Evolutionary conservation across 2,797 vertebrate species (phyloP).

Genomic region (Tympanoctomys barrerae): DNA sequence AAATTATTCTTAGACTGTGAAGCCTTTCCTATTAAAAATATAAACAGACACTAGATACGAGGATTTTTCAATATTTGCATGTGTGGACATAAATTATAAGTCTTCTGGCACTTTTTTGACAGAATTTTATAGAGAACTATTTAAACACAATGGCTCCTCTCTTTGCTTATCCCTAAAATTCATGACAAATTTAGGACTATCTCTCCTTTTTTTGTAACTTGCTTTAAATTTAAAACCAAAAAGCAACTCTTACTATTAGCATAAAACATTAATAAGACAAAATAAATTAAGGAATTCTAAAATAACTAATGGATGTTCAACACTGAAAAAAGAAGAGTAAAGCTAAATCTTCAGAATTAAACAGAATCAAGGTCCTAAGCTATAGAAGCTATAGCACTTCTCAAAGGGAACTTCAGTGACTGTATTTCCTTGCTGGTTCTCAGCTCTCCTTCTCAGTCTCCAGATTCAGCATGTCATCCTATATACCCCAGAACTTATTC

Average conservation of each 20-base stretch:
- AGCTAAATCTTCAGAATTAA: not conserved
- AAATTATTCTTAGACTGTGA: conserved; percentile 64
- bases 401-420: not conserved
- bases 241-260: conserved; percentile 46
- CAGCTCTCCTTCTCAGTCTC: not conserved
- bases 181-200: conserved; percentile 51
- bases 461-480: not conserved
- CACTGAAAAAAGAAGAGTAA: not conserved
- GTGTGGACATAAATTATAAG: conserved; percentile 36
- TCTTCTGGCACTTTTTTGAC: conserved; percentile 60
- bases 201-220: not conserved
- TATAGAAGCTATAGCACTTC: not conserved
- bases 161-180: conserved; percentile 37
- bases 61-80: conserved; percentile 68
- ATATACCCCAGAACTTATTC: not conserved
- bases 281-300: conserved; percentile 56
- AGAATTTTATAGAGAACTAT: conserved; percentile 57
- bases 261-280: conserved; percentile 37
- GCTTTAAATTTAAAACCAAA: conserved; percentile 30
- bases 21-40: conserved; percentile 61
- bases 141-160: conserved; percentile 56
- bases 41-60: conserved; percentile 67
- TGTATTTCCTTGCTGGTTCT: not conserved
- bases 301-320: conserved; percentile 20
- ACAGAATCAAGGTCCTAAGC: not conserved